Evolutionary conservation across 2,888 invertebrate species (phyloP), one percentile per base, ranked within the genome.

Genomic region (Aphodius sticticus): DNA sequence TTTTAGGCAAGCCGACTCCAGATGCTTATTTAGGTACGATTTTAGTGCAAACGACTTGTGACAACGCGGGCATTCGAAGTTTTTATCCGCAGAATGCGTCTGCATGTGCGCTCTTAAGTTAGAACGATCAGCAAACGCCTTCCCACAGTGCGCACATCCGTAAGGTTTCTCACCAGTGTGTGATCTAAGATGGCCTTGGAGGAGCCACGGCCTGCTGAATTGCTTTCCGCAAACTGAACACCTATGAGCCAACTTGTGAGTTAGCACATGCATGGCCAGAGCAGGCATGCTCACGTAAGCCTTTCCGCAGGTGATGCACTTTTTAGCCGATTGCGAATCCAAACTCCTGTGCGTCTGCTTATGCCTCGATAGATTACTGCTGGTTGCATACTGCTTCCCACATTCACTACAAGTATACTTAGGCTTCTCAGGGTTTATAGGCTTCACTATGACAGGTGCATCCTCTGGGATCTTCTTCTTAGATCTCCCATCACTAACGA

Each of bases 251-350:
- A 98, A 92, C 87, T 97, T 97, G 91, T 99, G 98, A 75, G 97
- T 98, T 70, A 96, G 92, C 82, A 97, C 94, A 88, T 96, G 97
- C 95, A 96, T 98, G 71, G 98, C 97, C 79, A 98, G 92, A 0
- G 98, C 98, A 0, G 98, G 98, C 98, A 99, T 99, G 83, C 96
- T 96, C 76, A 99, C 98, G 90, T 99, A 99, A 2, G 97, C 96
- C 89, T 98, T 97, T 83, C 96, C 96, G 89, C 98, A 99, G 83
- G 97, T 96, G 84, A 95, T 95, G 89, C 98, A 99, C 86, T 96
- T 96, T 89, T 97, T 97, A 76, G 98, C 98, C 81, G 96, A 93
- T 86, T 96, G 95, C 36, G 97, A 97, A 91, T 99, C 98, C 76
- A 98, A 92, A 86, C 97, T 96, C 53, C 97, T 92, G 88, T 97